Evolutionary conservation across 2,888 invertebrate genomes (phyloP).

Genomic region (Tetragonisca angustula): DNA sequence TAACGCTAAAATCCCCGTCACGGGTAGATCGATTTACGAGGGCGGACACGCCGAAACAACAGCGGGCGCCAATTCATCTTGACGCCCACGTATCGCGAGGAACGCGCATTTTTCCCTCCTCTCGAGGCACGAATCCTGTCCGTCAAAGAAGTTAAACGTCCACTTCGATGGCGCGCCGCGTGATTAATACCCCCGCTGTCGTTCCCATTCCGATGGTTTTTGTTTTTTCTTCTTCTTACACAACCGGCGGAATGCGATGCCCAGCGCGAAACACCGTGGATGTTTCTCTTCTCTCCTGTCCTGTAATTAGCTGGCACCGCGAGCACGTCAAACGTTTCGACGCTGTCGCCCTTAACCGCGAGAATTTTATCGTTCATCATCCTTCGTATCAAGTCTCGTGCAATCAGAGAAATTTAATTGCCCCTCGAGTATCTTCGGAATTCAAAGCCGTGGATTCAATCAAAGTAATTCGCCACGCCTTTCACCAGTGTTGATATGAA

Average conservation of each 20-base stretch:
- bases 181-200: constrained; percentile 62
- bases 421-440: no score
- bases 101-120: constrained; percentile 26
- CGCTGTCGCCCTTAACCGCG: constrained; percentile 28
- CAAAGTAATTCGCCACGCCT: no score
- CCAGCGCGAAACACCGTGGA: constrained; percentile 55
- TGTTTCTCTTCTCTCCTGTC: constrained; percentile 53
- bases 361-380: not conserved
- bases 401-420: no score
- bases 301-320: constrained; percentile 59
- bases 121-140: constrained; percentile 8
- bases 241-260: constrained; percentile 64
- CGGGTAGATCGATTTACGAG: constrained; percentile 3
- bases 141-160: constrained; percentile 57
- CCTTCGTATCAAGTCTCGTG: no score
- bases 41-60: not conserved
- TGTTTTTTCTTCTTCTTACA: constrained; percentile 48
- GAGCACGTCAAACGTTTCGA: constrained; percentile 39
- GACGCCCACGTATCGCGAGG: constrained; percentile 31
- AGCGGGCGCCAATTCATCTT: constrained; percentile 1
- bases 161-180: constrained; percentile 23
- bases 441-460: no score
- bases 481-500: no score
- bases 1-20: not conserved
- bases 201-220: constrained; percentile 51